phyloP scores from a whole-genome alignment of 2,888 invertebrate genomes.

The Liposcelis brunnea region DNA sequence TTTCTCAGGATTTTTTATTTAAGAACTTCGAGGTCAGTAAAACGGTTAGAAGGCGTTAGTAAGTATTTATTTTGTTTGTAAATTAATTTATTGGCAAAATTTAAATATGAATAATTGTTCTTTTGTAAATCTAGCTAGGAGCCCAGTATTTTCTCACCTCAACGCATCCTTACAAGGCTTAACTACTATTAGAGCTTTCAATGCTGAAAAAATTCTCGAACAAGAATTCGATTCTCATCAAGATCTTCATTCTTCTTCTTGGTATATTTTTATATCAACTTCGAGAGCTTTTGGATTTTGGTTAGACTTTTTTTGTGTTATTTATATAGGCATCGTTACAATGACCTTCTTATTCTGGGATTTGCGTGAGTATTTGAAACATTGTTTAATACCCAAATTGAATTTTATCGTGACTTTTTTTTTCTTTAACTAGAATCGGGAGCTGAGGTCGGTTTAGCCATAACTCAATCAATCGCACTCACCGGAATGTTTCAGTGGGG shows the following conservation, averaged over 20 bases:
- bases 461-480: slow-evolving; percentile 27
- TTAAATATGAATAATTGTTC: no score
- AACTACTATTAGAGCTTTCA: slow-evolving; percentile 78
- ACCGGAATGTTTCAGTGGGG: slow-evolving; percentile 37
- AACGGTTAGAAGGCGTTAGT: slow-evolving; percentile 62
- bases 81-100: no score
- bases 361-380: not conserved
- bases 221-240: slow-evolving; percentile 67
- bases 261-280: slow-evolving; percentile 76
- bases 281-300: slow-evolving; percentile 88
- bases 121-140: slow-evolving; percentile 71
- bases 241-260: slow-evolving; percentile 77
- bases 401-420: no score
- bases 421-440: slow-evolving; percentile 10
- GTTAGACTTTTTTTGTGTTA: slow-evolving; percentile 72
- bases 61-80: slow-evolving; percentile 30
- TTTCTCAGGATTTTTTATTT: slow-evolving; percentile 58
- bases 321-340: slow-evolving; percentile 74
- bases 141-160: slow-evolving; percentile 86
- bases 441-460: slow-evolving; percentile 29
- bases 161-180: slow-evolving; percentile 79
- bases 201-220: slow-evolving; percentile 59
- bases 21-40: slow-evolving; percentile 62
- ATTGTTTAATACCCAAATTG: no score
- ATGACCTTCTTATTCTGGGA: slow-evolving; percentile 49